Evolutionary conservation across 1,140 invertebrate genomes (phyloP).

Genomic region (Neocloeon triangulifer): DNA sequence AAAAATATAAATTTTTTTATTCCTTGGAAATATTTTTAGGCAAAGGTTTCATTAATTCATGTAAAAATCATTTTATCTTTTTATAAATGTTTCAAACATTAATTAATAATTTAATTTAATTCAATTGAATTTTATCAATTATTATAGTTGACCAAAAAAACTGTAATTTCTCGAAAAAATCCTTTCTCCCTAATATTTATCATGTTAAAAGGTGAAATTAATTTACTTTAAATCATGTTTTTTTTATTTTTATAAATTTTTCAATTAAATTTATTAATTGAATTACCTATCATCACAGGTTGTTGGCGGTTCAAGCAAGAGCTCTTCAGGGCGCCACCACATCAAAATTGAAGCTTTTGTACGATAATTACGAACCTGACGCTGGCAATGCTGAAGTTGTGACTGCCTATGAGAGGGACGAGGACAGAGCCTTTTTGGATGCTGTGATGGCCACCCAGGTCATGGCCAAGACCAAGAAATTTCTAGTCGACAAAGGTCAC

Average conservation of each 20-base stretch:
- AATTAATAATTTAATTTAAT: neutral
- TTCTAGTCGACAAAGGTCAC: constrained; percentile 41
- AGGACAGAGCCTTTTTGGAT: constrained; percentile 54
- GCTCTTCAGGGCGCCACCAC: constrained; percentile 38
- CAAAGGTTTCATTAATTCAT: neutral
- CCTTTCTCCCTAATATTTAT: too few relatives aligned
- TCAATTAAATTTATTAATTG: too few relatives aligned
- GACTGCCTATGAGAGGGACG: constrained; percentile 41
- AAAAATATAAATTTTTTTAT: neutral
- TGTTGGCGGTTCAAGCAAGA: constrained; percentile 29
- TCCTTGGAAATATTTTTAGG: neutral
- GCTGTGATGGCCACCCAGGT: constrained; percentile 45
- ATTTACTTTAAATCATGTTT: too few relatives aligned
- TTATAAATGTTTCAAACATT: neutral
- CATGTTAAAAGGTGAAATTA: too few relatives aligned
- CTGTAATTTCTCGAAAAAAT: too few relatives aligned
- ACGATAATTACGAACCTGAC: constrained; percentile 56
- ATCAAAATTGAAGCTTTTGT: constrained; percentile 35
- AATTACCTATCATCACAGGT: too few relatives aligned
- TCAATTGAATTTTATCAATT: constrained; percentile 1
- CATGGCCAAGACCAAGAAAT: constrained; percentile 47
- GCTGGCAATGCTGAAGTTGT: constrained; percentile 51
- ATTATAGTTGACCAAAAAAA: too few relatives aligned
- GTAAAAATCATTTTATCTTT: neutral
- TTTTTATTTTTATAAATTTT: too few relatives aligned